Evolutionary conservation across 1,140 invertebrate genomes (phyloP).

Genomic region (Lordiphosa collinella): DNA sequence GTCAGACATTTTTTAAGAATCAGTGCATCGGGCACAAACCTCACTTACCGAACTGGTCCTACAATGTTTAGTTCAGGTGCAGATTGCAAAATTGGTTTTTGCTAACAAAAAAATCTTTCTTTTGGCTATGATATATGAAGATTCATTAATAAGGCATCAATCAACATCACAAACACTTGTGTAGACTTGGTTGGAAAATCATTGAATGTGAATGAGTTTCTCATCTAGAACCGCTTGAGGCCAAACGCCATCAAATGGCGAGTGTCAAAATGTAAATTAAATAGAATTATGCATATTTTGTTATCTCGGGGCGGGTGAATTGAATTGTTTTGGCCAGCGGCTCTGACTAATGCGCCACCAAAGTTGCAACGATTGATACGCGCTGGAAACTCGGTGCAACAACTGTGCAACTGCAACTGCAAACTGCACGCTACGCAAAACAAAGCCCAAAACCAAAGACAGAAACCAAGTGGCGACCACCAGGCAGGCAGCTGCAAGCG

Average conservation of each 20-base stretch:
- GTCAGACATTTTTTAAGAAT: too few relatives aligned
- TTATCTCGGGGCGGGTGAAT: slow-evolving; percentile 53
- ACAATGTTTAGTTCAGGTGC: too few relatives aligned
- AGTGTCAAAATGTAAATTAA: slow-evolving; percentile 73
- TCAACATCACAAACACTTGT: too few relatives aligned
- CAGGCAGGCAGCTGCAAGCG: slow-evolving; percentile 31
- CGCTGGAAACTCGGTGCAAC: slow-evolving; percentile 28
- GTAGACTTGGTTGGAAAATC: too few relatives aligned
- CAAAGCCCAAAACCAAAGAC: slow-evolving; percentile 8
- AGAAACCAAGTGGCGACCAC: slow-evolving; percentile 18
- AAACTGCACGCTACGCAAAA: slow-evolving; percentile 33
- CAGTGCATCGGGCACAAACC: too few relatives aligned
- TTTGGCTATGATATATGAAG: too few relatives aligned
- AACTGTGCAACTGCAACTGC: slow-evolving; percentile 29
- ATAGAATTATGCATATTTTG: slow-evolving; percentile 69
- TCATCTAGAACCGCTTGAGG: too few relatives aligned
- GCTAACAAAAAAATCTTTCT: too few relatives aligned
- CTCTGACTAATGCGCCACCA: slow-evolving; percentile 73
- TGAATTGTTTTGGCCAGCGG: slow-evolving; percentile 69
- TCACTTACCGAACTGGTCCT: too few relatives aligned
- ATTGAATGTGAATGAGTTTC: too few relatives aligned
- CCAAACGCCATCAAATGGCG: slow-evolving; percentile 16
- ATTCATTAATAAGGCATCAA: too few relatives aligned
- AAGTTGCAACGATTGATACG: slow-evolving; percentile 67
- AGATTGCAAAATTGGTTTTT: too few relatives aligned